These are phyloP conservation scores for Spinus pinus DNA, from an alignment of 2,797 vertebrate species.

Conservation along the genomic window DNA sequence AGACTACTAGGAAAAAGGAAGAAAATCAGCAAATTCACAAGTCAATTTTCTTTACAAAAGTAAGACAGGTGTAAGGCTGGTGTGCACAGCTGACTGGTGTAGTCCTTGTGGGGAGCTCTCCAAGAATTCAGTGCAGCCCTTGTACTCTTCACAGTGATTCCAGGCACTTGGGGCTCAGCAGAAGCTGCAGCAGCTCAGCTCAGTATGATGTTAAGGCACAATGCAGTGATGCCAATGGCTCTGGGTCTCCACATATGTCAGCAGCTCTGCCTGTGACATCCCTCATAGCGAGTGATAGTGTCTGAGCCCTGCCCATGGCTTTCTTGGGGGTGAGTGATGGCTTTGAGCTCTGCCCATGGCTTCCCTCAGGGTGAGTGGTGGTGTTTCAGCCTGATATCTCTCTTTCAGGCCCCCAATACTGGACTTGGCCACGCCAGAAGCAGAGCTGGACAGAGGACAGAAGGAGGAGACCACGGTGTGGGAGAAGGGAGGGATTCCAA, in stretches of 20 bases:
- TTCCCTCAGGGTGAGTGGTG: accelerated
- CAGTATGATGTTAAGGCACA: background rate
- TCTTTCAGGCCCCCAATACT: background rate
- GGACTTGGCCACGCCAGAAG: accelerated
- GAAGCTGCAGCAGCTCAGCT: background rate
- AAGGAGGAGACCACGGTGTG: background rate
- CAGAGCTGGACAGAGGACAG: background rate
- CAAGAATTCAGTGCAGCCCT: background rate
- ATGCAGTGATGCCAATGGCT: background rate
- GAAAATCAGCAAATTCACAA: background rate
- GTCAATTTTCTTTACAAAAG: background rate
- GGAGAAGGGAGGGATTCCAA: background rate
- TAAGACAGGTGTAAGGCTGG: background rate
- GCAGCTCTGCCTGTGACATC: background rate
- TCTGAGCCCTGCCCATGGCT: background rate
- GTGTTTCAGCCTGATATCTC: background rate
- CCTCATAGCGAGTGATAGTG: background rate
- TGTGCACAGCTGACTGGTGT: background rate
- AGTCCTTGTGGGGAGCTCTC: background rate
- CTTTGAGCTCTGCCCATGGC: background rate
- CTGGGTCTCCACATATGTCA: background rate
- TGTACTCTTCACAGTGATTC: background rate
- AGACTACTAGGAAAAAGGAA: background rate
- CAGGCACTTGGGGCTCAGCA: background rate
- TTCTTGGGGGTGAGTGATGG: background rate